Base-by-base conservation (phyloP, 2,113 vertebrate species). In the Callipepla squamata region DNA sequence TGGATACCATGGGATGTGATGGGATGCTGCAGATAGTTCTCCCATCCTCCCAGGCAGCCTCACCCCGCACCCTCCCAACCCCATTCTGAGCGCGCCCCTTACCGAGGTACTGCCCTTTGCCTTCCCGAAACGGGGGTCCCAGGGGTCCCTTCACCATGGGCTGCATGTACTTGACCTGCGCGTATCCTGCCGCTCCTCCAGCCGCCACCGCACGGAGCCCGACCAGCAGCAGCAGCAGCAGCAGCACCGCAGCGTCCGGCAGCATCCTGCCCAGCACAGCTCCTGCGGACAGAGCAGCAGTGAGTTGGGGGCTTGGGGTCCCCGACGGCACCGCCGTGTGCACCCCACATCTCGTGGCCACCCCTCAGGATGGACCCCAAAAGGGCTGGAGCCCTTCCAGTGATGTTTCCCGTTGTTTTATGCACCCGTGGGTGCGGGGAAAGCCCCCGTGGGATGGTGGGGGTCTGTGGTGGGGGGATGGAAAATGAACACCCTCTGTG, bases 91-190 rank as follows among this genome's bases (percentile, higher is more conserved):
- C 1, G 3, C 23, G 1, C 17, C 30, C 47, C 99, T 99, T 97
- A 99, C 99, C 99, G 85, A 99, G 96, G 87, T 99, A 99, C 96
- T 99, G 99, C 72, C 99, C 99, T 94, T 99, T 99, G 96, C 99
- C 99, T 97, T 99, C 99, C 28, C 99, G 98, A 97, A 99, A 99
- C 1, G 99, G 99, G 16, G 99, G 99, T 74, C 99, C 99, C 57
- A 98, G 97, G 4, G 99, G 99, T 50, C 99, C 99, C 96, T 99
- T 99, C 97, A 99, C 98, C 99, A 99, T 99, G 90, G 99, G 99
- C 96, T 99, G 99, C 97, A 98, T 97, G 96, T 99, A 99, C 96
- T 99, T 99, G 97, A 99, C 98, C 48, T 99, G 98, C 38, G 98
- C 97, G 13, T 99, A 99, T 45, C 98, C 98, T 9, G 97, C 96